A percentile compares a stretch with the other conserved stretches of the same genome.
Evolutionary conservation across 2,888 invertebrate genomes (phyloP).

Genomic region (Nomada goodeniana): DNA sequence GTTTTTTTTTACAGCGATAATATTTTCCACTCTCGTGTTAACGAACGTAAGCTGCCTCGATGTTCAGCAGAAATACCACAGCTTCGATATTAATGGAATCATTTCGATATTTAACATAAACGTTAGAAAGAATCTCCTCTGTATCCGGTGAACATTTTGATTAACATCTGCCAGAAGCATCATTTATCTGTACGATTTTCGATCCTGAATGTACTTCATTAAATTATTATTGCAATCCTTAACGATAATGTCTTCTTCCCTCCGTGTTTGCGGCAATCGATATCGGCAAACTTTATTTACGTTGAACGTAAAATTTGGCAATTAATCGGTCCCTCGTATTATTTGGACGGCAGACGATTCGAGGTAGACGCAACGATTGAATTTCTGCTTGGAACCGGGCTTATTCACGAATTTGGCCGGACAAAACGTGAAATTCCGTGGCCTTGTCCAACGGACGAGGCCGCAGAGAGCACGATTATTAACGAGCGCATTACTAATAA

Average conservation of each 20-base stretch:
- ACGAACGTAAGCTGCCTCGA: background rate
- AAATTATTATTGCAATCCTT: no score
- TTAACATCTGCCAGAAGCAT: no score
- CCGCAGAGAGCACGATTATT: slow-evolving; percentile 31
- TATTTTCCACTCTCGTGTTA: background rate
- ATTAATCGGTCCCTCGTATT: background rate
- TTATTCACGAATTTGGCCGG: slow-evolving; percentile 14
- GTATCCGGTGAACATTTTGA: no score
- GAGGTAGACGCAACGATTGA: background rate
- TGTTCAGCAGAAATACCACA: background rate
- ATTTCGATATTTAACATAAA: no score
- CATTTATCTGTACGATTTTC: no score
- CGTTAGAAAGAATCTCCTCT: no score
- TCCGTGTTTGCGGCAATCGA: no score
- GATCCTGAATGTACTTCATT: no score
- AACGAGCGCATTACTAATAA: slow-evolving; percentile 38
- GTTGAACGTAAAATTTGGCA: background rate
- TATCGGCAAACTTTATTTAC: background rate
- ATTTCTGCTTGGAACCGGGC: slow-evolving; percentile 19
- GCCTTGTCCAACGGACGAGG: slow-evolving; percentile 7
- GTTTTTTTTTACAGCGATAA: background rate
- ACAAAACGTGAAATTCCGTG: slow-evolving; percentile 29
- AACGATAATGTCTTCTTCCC: no score
- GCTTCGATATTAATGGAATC: background rate
- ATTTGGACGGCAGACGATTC: background rate